Evolutionary conservation across 2,797 vertebrate species (phyloP), one percentile per base, ranked within the genome.

Genomic region (Carapus acus): DNA sequence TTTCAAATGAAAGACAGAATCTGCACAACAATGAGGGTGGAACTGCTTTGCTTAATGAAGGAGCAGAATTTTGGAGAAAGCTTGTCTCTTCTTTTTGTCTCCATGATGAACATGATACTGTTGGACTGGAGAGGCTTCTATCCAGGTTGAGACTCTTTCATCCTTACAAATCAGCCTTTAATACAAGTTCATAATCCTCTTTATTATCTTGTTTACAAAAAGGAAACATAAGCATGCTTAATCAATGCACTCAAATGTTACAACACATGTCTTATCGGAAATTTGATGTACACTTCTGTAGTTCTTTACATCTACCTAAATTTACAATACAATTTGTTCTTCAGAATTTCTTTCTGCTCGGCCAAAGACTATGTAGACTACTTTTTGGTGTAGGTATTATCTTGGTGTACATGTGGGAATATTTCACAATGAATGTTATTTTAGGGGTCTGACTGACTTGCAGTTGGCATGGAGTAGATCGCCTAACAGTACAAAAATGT

Each of bases 1-100:
- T 93, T 94, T 94, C 90, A 92, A 95, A 95, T 94, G 86, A 86
- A 89, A 87, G 81, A 79, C 86, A 71, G 84, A 88, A 89, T 93
- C 91, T 92, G 86, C 91, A 91, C 93, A 94, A 94, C 93, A 92
- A 94, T 90, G 83, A 86, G 86, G 73, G 81, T 88, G 80, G 83
- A 86, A 85, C 86, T 82, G 84, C 79, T 79, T 80, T 77, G 86
- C 74, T 81, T 89, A 88, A 90, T 88, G 86, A 89, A 88, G 83
- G 81, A 83, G 83, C 77, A 84, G 84, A 81, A 85, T 83, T 77
- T 77, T 78, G 73, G 72, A 79, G n/a, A 74, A 83, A 78, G 80
- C 83, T 85, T 76, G 81, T 86, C 83, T 85, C 70, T 67, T 78
- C 31, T 86, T 81, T 85, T 85, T 85, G 81, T 82, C 64, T 70